phyloP scores from a whole-genome alignment of 2,888 invertebrate genomes.

The Melitaea athalia region DNA sequence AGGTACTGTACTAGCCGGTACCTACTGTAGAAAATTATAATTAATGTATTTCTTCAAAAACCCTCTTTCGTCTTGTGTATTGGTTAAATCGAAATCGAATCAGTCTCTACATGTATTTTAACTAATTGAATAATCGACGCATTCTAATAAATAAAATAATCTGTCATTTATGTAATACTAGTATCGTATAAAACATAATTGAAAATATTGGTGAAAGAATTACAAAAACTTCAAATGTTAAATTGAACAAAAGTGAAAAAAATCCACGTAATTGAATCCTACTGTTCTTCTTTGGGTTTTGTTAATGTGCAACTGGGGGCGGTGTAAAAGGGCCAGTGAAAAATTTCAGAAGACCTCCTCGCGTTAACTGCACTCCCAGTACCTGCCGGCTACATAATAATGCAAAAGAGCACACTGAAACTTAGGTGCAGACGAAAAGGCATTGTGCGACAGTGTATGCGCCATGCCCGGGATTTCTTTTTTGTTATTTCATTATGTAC shows the following conservation, averaged over 20 bases:
- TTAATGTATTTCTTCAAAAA: too few relatives aligned
- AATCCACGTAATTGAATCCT: not conserved
- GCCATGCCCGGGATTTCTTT: slow-evolving; percentile 2
- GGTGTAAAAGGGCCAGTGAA: slow-evolving; percentile 12
- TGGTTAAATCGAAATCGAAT: too few relatives aligned
- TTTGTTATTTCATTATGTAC: slow-evolving; percentile 11
- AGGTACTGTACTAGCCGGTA: too few relatives aligned
- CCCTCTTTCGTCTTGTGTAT: too few relatives aligned
- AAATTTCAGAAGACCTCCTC: slow-evolving; percentile 14
- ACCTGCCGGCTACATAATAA: slow-evolving; percentile 10
- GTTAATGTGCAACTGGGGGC: slow-evolving; percentile 10
- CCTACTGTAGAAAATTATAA: too few relatives aligned
- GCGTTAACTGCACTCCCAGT: slow-evolving; percentile 6
- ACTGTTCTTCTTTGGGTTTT: not conserved
- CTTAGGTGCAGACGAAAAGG: slow-evolving; percentile 8
- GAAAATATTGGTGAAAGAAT: too few relatives aligned
- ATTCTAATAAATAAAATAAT: too few relatives aligned
- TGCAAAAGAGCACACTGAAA: slow-evolving; percentile 10
- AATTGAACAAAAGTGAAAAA: not conserved
- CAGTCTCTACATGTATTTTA: too few relatives aligned
- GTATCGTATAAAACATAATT: too few relatives aligned
- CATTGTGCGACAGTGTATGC: slow-evolving; percentile 9
- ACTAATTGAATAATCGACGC: too few relatives aligned
- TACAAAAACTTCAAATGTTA: not conserved
- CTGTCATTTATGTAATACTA: too few relatives aligned